Conservation (phyloP, 53 echinoderm and acorn worm genomes). For the Antedon mediterranea region DNA sequence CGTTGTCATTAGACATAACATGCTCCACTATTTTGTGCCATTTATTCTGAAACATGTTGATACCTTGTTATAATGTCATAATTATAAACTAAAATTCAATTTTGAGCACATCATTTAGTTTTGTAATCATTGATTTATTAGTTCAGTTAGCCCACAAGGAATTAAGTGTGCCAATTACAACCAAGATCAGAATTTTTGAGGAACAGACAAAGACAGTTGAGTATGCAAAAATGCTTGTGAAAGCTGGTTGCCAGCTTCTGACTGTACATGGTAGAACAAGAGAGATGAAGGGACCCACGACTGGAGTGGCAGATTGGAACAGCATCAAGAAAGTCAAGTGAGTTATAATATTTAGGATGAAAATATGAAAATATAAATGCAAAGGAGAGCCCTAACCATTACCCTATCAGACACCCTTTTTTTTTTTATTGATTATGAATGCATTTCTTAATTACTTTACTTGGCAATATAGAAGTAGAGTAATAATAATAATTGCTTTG, state of each 20-base stretch:
- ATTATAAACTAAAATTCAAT: neutral
- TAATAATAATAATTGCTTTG: too few species aligned
- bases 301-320: slow-evolving; percentile 81
- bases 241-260: slow-evolving; percentile 68
- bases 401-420: too few species aligned
- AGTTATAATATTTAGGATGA: slow-evolving; percentile 1
- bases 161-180: slow-evolving; percentile 72
- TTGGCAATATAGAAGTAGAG: too few species aligned
- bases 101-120: neutral
- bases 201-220: slow-evolving; percentile 45
- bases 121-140: neutral
- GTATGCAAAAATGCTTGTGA: slow-evolving; percentile 92
- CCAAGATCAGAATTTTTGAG: slow-evolving; percentile 75
- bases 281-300: slow-evolving; percentile 86
- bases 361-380: too few species aligned
- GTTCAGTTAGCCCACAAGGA: slow-evolving; percentile 65
- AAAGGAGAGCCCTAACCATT: too few species aligned
- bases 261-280: slow-evolving; percentile 84
- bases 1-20: too few species aligned
- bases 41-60: too few species aligned
- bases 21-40: too few species aligned
- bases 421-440: too few species aligned
- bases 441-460: too few species aligned
- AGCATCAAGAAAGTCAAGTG: slow-evolving; percentile 86
- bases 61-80: neutral